Base-by-base conservation (phyloP, 2,888 invertebrate genomes). In the Epistrophe eligans region DNA sequence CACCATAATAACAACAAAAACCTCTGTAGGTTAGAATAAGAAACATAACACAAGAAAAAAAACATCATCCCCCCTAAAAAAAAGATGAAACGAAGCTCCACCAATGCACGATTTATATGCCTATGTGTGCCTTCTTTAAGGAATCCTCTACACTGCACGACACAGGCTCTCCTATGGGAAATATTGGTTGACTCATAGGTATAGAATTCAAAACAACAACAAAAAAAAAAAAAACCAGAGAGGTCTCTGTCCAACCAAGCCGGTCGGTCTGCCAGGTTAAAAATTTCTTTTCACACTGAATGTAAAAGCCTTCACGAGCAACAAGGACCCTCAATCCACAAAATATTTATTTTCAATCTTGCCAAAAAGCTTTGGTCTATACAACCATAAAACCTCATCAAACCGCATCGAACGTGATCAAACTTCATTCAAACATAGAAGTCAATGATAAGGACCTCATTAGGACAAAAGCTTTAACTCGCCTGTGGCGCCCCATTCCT, bases 21-120 rank as follows among this genome's bases (percentile, higher is more conserved):
- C 58, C 38, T 55, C 79, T 13, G 45, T 57, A 77, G 82, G 81
- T 71, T 71, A 77, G 77, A 77, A 35, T 35, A 35, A 81, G 84
- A 81, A 85, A 85, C 77, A 80, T 81, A 79, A 82, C 79, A 87
- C 35, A 66, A 19, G n/a, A 13, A 45, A 55, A 32, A 35, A 35
- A 60, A 74, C 57, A 73, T 38, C 66, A 70, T 55, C 52, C 55
- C 52, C 38, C 17, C 50, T 3, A 38, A 45, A 64, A 43, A 38
- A 45, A 64, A 43, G 67, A 81, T 19, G 24, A 76, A 67, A 24
- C 67, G 76, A 79, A 83, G 87, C 83, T 88, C 87, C 82, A 83
- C 87, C 87, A 87, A 87, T 87, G 76, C 67, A 87, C 83, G 83
- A 87, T 87, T 87, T 79, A 87, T 87, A 87, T 87, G 87, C 87